Evolutionary conservation across 2,797 vertebrate genomes (phyloP).

Genomic region (Sebastes wilsoni): DNA sequence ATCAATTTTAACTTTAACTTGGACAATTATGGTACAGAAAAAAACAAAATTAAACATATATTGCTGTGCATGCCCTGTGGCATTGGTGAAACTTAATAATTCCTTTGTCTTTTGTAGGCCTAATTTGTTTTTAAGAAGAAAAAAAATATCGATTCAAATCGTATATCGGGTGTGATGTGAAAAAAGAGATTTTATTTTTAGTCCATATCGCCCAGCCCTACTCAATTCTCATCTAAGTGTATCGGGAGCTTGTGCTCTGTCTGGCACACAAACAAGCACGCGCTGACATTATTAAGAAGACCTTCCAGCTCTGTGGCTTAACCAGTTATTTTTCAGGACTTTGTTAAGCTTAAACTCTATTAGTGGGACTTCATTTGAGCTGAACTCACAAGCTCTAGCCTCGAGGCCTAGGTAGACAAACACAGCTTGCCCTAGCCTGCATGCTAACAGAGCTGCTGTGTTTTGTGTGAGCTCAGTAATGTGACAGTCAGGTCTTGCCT

Average conservation of each 20-base stretch:
- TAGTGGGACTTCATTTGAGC: slow-evolving; percentile 55
- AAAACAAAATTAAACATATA: too few relatives aligned
- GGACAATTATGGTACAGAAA: too few relatives aligned
- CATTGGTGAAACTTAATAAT: too few relatives aligned
- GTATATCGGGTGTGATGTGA: too few relatives aligned
- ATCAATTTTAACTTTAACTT: too few relatives aligned
- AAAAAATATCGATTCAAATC: too few relatives aligned
- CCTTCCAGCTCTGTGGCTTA: slow-evolving; percentile 23
- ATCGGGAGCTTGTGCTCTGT: not conserved
- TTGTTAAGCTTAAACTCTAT: slow-evolving; percentile 57
- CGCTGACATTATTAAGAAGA: slow-evolving; percentile 32
- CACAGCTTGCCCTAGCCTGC: not conserved
- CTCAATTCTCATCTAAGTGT: not conserved
- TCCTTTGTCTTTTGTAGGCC: too few relatives aligned
- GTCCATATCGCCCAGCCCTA: not conserved
- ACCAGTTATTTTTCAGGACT: slow-evolving; percentile 38
- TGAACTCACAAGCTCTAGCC: slow-evolving; percentile 39
- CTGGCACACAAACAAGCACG: not conserved
- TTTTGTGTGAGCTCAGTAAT: not conserved
- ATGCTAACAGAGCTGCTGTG: slow-evolving; percentile 4
- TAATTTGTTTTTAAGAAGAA: too few relatives aligned
- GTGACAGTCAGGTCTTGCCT: not conserved
- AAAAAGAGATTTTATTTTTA: too few relatives aligned
- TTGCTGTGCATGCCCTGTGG: too few relatives aligned
- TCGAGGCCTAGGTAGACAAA: slow-evolving; percentile 11